Evolutionary conservation across 2,113 vertebrate genomes (phyloP).

Genomic region (Manacus vitellinus): DNA sequence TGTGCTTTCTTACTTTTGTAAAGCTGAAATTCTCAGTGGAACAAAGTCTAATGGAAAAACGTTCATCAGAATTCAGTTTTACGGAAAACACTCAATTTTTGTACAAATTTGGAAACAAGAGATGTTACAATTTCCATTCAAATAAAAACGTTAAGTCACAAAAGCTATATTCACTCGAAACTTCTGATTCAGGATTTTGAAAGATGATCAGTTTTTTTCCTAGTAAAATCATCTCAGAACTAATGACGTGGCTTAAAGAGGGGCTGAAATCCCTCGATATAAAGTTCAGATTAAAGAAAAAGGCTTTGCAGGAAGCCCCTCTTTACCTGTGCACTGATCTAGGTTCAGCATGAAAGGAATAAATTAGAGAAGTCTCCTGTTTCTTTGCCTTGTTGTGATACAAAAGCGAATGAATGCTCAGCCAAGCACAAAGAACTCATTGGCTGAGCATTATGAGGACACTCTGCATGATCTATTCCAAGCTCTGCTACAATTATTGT

Average conservation of each 20-base stretch:
- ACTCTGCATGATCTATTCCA: not conserved
- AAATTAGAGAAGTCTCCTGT: not conserved
- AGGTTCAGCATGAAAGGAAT: not conserved
- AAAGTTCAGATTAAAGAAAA: not conserved
- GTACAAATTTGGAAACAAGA: not conserved
- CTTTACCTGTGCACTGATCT: not conserved
- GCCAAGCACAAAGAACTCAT: not conserved
- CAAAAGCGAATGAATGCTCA: conserved; percentile 1
- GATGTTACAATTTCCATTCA: not conserved
- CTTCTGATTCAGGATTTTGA: not conserved
- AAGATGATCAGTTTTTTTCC: not conserved
- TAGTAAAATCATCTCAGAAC: not conserved
- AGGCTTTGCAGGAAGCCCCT: not conserved
- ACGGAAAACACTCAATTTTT: not conserved
- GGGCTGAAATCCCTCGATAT: not conserved
- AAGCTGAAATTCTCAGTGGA: not conserved
- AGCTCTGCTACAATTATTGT: not conserved
- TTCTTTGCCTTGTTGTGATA: not conserved
- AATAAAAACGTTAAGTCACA: not conserved
- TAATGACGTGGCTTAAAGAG: not conserved
- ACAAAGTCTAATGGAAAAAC: not conserved
- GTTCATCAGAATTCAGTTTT: not conserved
- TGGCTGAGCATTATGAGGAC: not conserved
- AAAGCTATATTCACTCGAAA: not conserved
- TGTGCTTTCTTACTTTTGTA: not conserved